Conservation (phyloP, 2,113 vertebrate genomes). For the Cairina moschata region DNA sequence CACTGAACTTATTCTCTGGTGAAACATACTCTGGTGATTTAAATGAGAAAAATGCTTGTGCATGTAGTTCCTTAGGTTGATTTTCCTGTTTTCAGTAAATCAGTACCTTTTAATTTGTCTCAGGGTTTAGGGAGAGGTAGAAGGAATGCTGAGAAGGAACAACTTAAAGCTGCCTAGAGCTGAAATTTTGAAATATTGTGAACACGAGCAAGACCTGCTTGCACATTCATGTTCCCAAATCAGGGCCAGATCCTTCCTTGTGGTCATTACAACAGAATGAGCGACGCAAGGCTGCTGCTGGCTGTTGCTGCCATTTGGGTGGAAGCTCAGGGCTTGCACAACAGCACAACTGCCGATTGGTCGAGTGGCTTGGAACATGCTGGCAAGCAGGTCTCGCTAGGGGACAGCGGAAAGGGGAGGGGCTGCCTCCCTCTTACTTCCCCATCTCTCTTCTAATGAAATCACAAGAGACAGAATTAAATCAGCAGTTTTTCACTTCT, state of each 20-base stretch:
- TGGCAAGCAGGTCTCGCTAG: not conserved
- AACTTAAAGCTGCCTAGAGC: not conserved
- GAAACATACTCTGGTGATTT: not conserved
- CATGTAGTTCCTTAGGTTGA: not conserved
- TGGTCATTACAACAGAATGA: not conserved
- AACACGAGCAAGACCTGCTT: not conserved
- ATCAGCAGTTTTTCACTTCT: slow-evolving; percentile 5
- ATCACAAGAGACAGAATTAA: not conserved
- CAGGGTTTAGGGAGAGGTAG: not conserved
- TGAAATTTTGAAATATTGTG: not conserved
- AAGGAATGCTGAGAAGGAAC: not conserved
- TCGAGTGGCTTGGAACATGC: not conserved
- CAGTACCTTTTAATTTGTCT: not conserved
- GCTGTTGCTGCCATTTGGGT: not conserved
- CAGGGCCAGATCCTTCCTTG: not conserved
- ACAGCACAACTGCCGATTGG: rapidly evolving
- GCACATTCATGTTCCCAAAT: not conserved
- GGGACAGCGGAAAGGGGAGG: not conserved
- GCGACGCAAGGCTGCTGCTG: not conserved
- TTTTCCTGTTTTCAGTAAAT: not conserved
- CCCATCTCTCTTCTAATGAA: not conserved
- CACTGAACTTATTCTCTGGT: not conserved
- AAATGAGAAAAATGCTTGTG: not conserved
- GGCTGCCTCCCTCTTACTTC: not conserved
- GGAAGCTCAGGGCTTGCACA: not conserved